These are phyloP conservation scores for Vidua macroura DNA, from an alignment of 2,113 vertebrate genomes.

Conservation along the genomic window DNA sequence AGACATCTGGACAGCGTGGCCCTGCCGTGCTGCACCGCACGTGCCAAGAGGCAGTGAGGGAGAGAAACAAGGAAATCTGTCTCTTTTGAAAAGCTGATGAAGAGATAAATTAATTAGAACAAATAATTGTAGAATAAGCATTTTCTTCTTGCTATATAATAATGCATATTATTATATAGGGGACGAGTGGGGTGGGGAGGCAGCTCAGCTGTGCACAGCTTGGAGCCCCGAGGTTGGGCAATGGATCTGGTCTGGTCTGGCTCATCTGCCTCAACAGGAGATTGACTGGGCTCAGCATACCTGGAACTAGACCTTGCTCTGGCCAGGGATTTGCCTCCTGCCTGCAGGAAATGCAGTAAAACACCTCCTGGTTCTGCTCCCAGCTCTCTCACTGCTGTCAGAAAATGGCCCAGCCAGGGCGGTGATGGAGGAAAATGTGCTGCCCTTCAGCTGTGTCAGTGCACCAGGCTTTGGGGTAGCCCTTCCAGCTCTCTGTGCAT, in stretches of 20 bases:
- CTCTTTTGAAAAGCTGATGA: not conserved
- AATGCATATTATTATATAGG: not conserved
- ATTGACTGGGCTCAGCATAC: not conserved
- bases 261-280: not conserved
- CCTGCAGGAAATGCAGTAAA: not conserved
- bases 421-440: not conserved
- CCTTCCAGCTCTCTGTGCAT: not conserved
- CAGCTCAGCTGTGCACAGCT: not conserved
- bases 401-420: not conserved
- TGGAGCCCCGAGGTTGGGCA: accelerated
- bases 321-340: not conserved
- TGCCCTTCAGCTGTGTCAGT: not conserved
- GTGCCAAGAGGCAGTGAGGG: not conserved
- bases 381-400: not conserved
- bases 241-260: not conserved
- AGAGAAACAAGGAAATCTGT: not conserved
- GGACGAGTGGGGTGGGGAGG: not conserved
- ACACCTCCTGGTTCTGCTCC: not conserved
- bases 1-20: accelerated
- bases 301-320: not conserved
- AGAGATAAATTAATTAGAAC: not conserved
- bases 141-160: not conserved
- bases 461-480: not conserved
- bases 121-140: not conserved
- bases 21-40: not conserved